Conservation (phyloP, 2,888 invertebrate genomes). For the Drosophila fulvimacula region DNA sequence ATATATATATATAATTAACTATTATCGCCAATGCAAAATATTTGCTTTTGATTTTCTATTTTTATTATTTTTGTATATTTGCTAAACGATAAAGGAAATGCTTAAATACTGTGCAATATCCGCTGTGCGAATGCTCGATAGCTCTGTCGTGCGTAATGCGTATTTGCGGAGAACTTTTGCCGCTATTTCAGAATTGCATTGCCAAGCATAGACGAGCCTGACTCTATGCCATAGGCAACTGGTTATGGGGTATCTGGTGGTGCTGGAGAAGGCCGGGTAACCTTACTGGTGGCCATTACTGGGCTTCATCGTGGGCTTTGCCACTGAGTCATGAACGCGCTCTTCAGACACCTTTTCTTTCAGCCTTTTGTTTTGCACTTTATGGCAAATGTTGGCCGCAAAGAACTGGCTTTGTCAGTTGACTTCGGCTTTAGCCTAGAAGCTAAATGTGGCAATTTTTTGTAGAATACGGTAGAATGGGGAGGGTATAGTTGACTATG, state of each 20-base stretch:
- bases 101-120: conserved; percentile 53
- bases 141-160: conserved; percentile 36
- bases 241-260: conserved; percentile 5
- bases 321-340: conserved; percentile 46
- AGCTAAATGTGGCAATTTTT: conserved; percentile 33
- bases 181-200: conserved; percentile 45
- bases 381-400: conserved; percentile 49
- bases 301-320: conserved; percentile 31
- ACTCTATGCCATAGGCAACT: conserved; percentile 18
- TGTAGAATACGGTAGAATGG: background rate
- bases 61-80: conserved; percentile 39
- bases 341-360: conserved; percentile 65
- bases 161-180: conserved; percentile 31
- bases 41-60: conserved; percentile 33
- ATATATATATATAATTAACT: too few relatives aligned
- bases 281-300: conserved; percentile 40
- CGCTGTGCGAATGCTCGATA: conserved; percentile 44
- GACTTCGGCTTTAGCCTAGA: conserved; percentile 59
- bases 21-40: conserved; percentile 23
- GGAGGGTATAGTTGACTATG: conserved; percentile 2
- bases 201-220: conserved; percentile 35
- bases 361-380: conserved; percentile 39
- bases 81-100: conserved; percentile 45
- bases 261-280: conserved; percentile 3
- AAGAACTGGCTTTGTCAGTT: conserved; percentile 46